These are phyloP conservation scores for Salarias fasciatus DNA, from an alignment of 2,797 vertebrate genomes.

Conservation along the genomic window DNA sequence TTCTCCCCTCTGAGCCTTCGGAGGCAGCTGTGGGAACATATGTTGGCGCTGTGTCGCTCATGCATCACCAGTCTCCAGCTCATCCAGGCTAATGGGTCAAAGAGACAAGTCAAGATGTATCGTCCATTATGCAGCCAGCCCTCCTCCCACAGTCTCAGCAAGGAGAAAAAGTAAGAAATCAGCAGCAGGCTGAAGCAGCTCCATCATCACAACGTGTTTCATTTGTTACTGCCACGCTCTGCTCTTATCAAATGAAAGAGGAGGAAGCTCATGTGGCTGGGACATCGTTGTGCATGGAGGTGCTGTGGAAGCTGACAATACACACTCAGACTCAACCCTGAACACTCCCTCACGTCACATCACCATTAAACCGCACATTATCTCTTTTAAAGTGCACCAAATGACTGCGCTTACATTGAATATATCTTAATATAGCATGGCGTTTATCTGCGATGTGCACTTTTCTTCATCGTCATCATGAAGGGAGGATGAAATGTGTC, in stretches of 20 bases:
- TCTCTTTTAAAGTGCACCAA: slow-evolving; percentile 4
- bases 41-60: slow-evolving; percentile 35
- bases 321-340: not conserved
- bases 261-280: too few species aligned
- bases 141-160: slow-evolving; percentile 21
- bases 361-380: slow-evolving; percentile 23
- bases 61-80: slow-evolving; percentile 38
- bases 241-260: too few species aligned
- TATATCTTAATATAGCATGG: not conserved
- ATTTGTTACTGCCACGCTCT: too few species aligned
- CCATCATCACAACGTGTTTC: too few species aligned
- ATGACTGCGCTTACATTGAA: not conserved
- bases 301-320: not conserved
- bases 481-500: slow-evolving; percentile 4
- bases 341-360: not conserved
- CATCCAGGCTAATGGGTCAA: slow-evolving; percentile 24
- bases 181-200: too few species aligned
- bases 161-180: slow-evolving; percentile 3
- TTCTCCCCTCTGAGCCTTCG: not conserved
- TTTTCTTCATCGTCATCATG: not conserved
- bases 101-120: slow-evolving; percentile 23
- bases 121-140: slow-evolving; percentile 1
- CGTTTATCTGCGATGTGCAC: not conserved
- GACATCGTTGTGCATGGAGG: too few species aligned
- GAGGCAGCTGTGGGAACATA: slow-evolving; percentile 63